Base-by-base conservation (phyloP, 2,888 invertebrate species). In the Plebejus argus region DNA sequence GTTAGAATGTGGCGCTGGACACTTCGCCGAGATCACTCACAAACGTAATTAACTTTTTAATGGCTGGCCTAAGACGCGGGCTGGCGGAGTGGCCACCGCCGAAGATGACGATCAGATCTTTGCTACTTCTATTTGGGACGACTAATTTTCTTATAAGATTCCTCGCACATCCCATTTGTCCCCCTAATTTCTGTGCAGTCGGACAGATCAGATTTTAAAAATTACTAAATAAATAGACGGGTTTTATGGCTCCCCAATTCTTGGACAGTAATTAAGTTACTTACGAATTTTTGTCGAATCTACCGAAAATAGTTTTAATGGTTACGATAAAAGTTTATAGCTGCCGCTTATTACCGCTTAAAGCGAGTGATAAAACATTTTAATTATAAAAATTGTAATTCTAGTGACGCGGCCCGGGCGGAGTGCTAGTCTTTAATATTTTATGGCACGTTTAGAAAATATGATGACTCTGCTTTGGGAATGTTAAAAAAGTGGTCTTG, bases 401-500 rank as follows among this genome's bases (percentile, higher is more conserved):
- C 82, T 80, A 71, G 79, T 80, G 76, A 72, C 81, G 81, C 79
- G 79, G 84, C 85, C 83, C 83, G 84, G 84, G 83, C 87, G 87
- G 82, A 85, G 83, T 83, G 81, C 80, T 83, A 81, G 80, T 81
- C 83, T 84, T 85, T 85, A 84, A 83, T 83, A 82, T 85, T 85
- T 83, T 81, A 81, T 82, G 80, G 79, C 83, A 83, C 85, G 84
- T 83, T 83, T 82, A 82, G 82, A 85, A 91, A 92, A 90, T 89
- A 91, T 91, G 85, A 88, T 87, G 85, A 82, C 83, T 83, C 83
- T 87, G 89, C 86, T 82, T 79, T 77, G 84, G 84, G 93, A 93
- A 93, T 93, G 87, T 90, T 92, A 92, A 93, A 72, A 93, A 92
- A 91, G 90, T 90, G 88, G 86, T 86, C 89, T 90, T 93, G 92